Percentiles rank a stretch among this genome's conserved stretches.
phyloP scores from a whole-genome alignment of 2,797 vertebrate genomes.

The Coracias cyanogaster region DNA sequence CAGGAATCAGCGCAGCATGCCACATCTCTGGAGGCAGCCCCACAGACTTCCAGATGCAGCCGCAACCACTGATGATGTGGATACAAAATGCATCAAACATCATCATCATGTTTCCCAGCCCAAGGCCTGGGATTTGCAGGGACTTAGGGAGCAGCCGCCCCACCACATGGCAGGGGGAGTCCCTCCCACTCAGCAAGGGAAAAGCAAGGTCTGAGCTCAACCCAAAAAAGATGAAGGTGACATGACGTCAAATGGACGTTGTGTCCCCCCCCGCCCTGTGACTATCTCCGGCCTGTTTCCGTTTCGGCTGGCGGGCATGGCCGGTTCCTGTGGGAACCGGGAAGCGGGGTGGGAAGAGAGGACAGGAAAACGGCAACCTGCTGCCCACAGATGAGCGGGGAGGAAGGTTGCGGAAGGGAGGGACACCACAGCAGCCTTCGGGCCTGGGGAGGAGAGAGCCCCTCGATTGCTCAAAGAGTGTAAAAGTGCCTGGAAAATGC shows the following conservation, averaged over 20 bases:
- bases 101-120: rapidly evolving
- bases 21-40: not conserved
- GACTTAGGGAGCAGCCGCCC: not conserved
- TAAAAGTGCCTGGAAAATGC: rapidly evolving
- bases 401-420: not conserved
- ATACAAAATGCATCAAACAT: not conserved
- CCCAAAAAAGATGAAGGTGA: not conserved
- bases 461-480: rapidly evolving
- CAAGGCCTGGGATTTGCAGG: rapidly evolving
- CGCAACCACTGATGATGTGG: rapidly evolving
- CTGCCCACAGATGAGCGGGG: conserved; percentile 45
- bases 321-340: conserved; percentile 82
- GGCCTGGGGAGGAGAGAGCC: not conserved
- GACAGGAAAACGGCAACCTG: conserved; percentile 60
- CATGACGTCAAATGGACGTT: conserved; percentile 62
- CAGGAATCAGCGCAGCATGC: rapidly evolving
- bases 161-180: rapidly evolving
- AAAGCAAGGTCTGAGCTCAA: not conserved
- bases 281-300: conserved; percentile 71
- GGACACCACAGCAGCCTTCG: not conserved
- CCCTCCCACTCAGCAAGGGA: not conserved
- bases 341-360: conserved; percentile 66
- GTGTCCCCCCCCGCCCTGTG: not conserved
- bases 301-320: conserved; percentile 40
- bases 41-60: not conserved